These are phyloP conservation scores for Amblyopsis rosae DNA, from an alignment of 2,113 vertebrate species.

Conservation along the genomic window DNA sequence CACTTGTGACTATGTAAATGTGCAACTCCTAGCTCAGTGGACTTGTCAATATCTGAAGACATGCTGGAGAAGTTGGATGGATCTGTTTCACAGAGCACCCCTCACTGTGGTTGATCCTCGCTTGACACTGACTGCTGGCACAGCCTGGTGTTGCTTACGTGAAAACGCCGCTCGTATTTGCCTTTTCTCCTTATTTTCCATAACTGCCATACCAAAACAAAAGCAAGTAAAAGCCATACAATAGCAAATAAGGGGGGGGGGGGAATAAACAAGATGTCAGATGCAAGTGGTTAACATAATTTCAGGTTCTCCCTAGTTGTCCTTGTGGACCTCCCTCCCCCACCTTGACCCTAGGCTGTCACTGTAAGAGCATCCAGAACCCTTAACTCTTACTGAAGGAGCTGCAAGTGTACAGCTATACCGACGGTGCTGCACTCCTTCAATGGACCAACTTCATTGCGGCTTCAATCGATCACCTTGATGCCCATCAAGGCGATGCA, in stretches of 20 bases:
- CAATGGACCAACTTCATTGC: conserved; percentile 84
- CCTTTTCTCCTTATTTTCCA: conserved; percentile 34
- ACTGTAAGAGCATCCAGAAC: conserved; percentile 16
- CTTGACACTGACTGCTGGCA: not conserved
- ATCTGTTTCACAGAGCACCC: conserved; percentile 51
- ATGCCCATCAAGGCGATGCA: conserved; percentile 39
- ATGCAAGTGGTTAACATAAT: conserved; percentile 34
- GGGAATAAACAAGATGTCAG: conserved; percentile 31
- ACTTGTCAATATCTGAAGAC: conserved; percentile 64
- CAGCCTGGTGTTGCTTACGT: conserved; percentile 5
- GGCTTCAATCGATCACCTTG: conserved; percentile 48
- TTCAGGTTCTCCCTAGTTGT: conserved; percentile 47
- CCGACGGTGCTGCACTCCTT: conserved; percentile 54
- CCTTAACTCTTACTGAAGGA: conserved; percentile 1
- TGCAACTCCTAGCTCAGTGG: conserved; percentile 40
- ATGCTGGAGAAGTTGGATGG: conserved; percentile 48
- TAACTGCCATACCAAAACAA: conserved; percentile 76
- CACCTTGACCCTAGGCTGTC: not conserved
- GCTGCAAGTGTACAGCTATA: conserved; percentile 19
- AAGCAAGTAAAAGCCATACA: conserved; percentile 74
- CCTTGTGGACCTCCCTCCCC: conserved; percentile 31
- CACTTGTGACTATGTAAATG: conserved; percentile 45
- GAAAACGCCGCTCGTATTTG: conserved; percentile 30
- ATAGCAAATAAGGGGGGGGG: conserved; percentile 45
- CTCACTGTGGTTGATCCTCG: conserved; percentile 34